These are phyloP conservation scores for Tapirus terrestris DNA, from an alignment of 2,113 vertebrate genomes.

Conservation along the genomic window DNA sequence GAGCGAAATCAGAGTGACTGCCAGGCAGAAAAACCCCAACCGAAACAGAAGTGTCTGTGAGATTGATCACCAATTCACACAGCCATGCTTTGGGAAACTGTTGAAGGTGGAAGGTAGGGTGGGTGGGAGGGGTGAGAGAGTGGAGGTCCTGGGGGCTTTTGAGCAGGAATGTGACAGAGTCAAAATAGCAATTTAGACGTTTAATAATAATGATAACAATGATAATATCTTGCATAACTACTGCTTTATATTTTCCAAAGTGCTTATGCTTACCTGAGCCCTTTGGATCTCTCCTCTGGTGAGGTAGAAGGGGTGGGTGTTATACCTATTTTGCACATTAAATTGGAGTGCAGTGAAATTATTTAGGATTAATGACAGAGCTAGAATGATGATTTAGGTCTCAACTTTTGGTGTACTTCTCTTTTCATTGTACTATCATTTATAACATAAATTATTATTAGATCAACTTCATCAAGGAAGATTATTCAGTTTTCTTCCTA, in stretches of 20 bases:
- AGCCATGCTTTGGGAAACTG: neutral
- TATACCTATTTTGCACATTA: neutral
- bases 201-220: neutral
- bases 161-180: neutral
- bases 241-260: neutral
- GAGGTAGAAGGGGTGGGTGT: neutral
- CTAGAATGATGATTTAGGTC: neutral
- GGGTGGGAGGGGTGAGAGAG: neutral
- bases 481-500: constrained; percentile 25
- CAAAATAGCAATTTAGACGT: neutral
- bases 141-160: neutral
- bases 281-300: neutral
- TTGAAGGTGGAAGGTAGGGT: neutral
- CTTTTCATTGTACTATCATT: neutral
- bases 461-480: neutral
- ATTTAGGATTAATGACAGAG: neutral
- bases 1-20: neutral
- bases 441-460: neutral
- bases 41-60: neutral
- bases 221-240: neutral
- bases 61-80: neutral
- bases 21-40: neutral
- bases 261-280: neutral
- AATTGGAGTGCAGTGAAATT: neutral
- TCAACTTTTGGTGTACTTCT: neutral